These are phyloP conservation scores for Cacoxenus indagator DNA, from an alignment of 2,888 invertebrate genomes.

Conservation along the genomic window DNA sequence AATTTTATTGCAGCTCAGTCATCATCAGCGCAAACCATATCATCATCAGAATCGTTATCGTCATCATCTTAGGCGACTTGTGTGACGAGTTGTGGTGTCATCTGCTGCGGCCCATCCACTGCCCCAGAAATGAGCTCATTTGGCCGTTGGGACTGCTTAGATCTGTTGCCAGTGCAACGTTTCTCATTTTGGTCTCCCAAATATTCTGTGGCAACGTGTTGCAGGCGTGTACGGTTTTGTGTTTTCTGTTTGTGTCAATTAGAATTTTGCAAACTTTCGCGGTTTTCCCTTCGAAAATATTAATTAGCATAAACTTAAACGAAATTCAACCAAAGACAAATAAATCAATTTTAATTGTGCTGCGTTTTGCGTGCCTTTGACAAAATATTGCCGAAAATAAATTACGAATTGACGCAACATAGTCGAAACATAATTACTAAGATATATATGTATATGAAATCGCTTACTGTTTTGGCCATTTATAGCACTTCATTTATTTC, in stretches of 20 bases:
- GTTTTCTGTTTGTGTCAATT: not conserved
- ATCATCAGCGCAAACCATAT: not conserved
- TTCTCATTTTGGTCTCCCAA: not conserved
- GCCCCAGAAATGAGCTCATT: conserved; percentile 7
- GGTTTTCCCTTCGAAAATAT: not conserved
- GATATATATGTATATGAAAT: not conserved
- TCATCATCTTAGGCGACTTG: not conserved
- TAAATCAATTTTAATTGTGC: not conserved
- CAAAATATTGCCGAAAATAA: too few species aligned
- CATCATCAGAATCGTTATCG: not conserved
- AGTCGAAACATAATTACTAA: not conserved
- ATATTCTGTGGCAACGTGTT: not conserved
- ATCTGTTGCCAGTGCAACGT: too few species aligned
- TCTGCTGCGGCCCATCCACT: not conserved
- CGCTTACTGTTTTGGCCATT: not conserved
- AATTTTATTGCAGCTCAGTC: not conserved
- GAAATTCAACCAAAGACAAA: not conserved
- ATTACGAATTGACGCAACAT: not conserved
- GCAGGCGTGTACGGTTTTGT: not conserved
- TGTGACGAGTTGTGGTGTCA: too few species aligned
- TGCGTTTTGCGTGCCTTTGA: not conserved
- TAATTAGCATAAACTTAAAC: not conserved
- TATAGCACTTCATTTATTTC: not conserved
- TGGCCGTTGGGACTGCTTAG: not conserved
- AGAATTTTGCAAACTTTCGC: not conserved